Conservation (phyloP, 2,113 vertebrate genomes). For the Nesogale talazaci region DNA sequence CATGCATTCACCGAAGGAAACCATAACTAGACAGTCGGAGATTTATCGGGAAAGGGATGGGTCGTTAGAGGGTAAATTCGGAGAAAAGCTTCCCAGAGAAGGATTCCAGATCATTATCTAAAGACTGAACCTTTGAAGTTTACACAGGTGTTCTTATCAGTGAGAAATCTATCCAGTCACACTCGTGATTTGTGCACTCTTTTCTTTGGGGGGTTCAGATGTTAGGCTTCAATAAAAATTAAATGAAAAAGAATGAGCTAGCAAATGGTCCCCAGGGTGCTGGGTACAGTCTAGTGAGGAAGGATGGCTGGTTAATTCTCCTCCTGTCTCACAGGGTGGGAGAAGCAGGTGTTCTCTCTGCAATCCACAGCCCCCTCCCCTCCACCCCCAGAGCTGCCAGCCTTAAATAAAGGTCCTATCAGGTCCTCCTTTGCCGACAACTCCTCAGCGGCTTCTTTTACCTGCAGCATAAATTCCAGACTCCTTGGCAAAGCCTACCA, state of each 20-base stretch:
- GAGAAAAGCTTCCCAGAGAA: not conserved
- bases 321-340: not conserved
- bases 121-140: not conserved
- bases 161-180: constrained; percentile 17
- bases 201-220: not conserved
- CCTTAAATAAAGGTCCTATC: not conserved
- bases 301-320: constrained; percentile 38
- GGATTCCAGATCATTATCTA: too few relatives aligned
- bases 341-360: not conserved
- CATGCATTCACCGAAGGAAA: not conserved
- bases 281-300: not conserved
- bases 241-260: constrained; percentile 39
- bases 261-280: constrained; percentile 34
- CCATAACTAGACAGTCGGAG: not conserved
- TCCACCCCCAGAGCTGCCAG: not conserved
- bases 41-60: not conserved
- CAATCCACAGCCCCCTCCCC: not conserved
- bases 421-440: not conserved
- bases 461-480: not conserved
- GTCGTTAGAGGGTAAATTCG: not conserved
- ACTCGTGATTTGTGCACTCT: not conserved
- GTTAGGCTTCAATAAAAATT: constrained; percentile 62
- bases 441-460: not conserved
- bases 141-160: not conserved
- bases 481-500: not conserved